Conservation (phyloP, 2,113 vertebrate genomes). For the Otis tarda region DNA sequence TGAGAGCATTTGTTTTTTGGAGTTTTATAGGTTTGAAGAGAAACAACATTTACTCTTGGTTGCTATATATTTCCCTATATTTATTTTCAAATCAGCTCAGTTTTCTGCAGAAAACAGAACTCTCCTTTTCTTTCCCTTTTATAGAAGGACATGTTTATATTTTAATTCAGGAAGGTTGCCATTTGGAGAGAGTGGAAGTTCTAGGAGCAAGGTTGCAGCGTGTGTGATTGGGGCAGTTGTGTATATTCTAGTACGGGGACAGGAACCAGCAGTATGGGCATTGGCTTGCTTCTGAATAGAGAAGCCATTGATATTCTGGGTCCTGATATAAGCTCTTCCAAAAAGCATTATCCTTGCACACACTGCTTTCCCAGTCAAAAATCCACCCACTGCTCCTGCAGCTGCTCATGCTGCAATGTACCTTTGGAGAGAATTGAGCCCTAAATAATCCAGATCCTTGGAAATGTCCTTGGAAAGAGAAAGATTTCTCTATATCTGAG, state of each 20-base stretch:
- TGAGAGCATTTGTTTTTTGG: conserved; percentile 22
- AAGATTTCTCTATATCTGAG: not conserved
- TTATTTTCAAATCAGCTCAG: conserved; percentile 64
- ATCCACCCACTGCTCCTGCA: not conserved
- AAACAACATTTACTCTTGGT: conserved; percentile 25
- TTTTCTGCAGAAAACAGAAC: conserved; percentile 59
- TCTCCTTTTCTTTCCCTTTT: conserved; percentile 31
- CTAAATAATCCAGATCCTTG: not conserved
- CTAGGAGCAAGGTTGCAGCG: not conserved
- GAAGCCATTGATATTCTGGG: not conserved
- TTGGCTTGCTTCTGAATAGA: not conserved
- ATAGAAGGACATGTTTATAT: not conserved
- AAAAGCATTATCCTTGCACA: not conserved
- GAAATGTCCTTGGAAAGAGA: not conserved
- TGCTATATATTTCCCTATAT: conserved; percentile 41
- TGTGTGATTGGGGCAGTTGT: not conserved
- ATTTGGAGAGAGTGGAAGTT: not conserved
- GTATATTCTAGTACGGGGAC: not conserved
- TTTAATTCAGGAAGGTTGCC: conserved; percentile 28
- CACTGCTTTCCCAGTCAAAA: not conserved
- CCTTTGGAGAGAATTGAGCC: not conserved
- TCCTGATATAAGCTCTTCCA: not conserved
- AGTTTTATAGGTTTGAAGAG: not conserved
- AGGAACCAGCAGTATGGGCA: not conserved
- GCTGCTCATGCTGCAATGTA: not conserved